Conservation (phyloP, 2,888 invertebrate genomes). For the Corbicula japonica region DNA sequence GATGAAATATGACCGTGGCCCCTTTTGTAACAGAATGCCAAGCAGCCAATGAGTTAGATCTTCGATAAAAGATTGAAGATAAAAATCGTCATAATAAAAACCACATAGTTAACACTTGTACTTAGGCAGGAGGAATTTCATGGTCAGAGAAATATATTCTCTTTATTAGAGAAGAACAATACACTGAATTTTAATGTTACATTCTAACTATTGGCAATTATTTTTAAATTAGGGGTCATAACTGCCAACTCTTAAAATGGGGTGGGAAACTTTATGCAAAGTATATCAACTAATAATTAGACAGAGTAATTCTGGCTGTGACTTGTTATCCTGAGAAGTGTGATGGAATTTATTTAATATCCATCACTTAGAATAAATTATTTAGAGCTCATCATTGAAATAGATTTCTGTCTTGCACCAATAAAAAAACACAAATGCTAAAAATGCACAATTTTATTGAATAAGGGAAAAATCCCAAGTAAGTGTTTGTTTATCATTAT, state of each 20-base stretch:
- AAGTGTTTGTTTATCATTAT: too few species aligned
- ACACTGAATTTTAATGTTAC: too few species aligned
- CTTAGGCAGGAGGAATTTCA: constrained; percentile 29
- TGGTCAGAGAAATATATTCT: background rate
- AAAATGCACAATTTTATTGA: too few species aligned
- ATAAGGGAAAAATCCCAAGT: too few species aligned
- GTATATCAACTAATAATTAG: constrained; percentile 14
- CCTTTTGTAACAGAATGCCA: constrained; percentile 12
- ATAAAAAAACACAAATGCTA: too few species aligned
- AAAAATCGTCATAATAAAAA: constrained; percentile 11
- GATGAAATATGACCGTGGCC: constrained; percentile 29
- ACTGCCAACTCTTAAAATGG: constrained; percentile 3
- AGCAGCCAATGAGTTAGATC: constrained; percentile 23
- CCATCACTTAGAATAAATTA: too few species aligned
- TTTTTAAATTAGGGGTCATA: constrained; percentile 1
- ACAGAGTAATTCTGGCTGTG: too few species aligned
- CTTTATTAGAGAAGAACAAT: too few species aligned
- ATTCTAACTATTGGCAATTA: constrained; percentile 18
- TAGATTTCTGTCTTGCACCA: too few species aligned
- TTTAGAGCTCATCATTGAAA: too few species aligned
- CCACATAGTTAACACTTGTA: constrained; percentile 16
- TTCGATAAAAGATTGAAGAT: constrained; percentile 26
- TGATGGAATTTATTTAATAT: too few species aligned
- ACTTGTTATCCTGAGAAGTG: too few species aligned
- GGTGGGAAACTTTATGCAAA: constrained; percentile 23